These are phyloP conservation scores for Oncorhynchus keta DNA, from an alignment of 2,113 vertebrate species.

Conservation along the genomic window DNA sequence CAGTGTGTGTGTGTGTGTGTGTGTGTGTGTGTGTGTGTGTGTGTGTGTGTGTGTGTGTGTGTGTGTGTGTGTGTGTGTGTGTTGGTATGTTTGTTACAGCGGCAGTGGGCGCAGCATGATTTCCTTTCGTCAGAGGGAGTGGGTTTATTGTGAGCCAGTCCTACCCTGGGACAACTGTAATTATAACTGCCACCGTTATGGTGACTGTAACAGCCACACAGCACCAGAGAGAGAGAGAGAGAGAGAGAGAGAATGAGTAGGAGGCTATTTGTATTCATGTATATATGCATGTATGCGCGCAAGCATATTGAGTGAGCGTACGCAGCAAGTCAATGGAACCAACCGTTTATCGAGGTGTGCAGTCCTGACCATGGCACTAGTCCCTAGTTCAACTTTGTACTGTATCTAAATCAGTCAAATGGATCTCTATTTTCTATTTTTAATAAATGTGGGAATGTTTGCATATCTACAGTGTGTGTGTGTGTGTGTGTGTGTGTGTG, in stretches of 20 bases:
- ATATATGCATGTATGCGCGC: background rate
- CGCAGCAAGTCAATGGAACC: too few species aligned
- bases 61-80: too few species aligned
- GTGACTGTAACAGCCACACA: too few species aligned
- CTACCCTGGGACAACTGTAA: conserved; percentile 20
- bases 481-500: background rate
- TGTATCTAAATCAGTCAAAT: background rate
- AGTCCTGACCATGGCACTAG: too few species aligned
- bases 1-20: background rate
- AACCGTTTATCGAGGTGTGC: background rate
- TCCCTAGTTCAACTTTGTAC: background rate
- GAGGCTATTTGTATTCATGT: background rate
- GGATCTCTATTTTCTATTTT: too few species aligned
- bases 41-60: too few species aligned
- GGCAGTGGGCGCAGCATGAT: conserved; percentile 37
- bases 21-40: background rate
- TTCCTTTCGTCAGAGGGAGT: conserved; percentile 51
- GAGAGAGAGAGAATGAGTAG: background rate
- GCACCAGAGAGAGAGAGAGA: too few species aligned
- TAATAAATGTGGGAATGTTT: background rate
- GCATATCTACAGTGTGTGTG: conserved; percentile 1
- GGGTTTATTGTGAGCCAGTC: conserved; percentile 34
- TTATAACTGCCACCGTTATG: too few species aligned
- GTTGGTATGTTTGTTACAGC: background rate
- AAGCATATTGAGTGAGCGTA: background rate